phyloP scores from a whole-genome alignment of 35 echinoderm and acorn worm genomes.

The Eucidaris tribuloides region DNA sequence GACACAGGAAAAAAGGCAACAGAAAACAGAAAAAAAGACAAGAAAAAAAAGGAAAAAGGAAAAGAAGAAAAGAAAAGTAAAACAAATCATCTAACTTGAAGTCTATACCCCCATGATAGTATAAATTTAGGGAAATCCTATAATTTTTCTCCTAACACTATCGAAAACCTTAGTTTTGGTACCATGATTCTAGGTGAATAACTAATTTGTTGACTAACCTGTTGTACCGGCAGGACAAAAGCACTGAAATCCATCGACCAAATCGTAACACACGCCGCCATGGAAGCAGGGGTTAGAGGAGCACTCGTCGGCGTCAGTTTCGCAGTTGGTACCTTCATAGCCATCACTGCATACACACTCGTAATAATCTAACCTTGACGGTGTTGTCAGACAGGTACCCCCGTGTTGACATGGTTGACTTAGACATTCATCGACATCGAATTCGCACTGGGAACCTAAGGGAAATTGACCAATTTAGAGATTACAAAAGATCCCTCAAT shows the following conservation, averaged over 20 bases:
- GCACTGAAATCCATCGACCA: conserved; percentile 17
- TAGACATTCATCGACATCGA: conserved; percentile 48
- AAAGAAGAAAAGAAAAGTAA: no score
- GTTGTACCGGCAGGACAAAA: background rate
- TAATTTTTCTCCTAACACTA: no score
- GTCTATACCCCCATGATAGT: conserved; percentile 69
- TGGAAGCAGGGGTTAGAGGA: conserved; percentile 29
- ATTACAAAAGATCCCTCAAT: no score
- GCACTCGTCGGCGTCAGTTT: conserved; percentile 43
- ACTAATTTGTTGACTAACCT: no score
- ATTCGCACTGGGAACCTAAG: conserved; percentile 34
- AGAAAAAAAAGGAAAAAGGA: no score
- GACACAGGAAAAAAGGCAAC: no score
- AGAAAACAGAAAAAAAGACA: no score
- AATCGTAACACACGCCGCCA: conserved; percentile 39
- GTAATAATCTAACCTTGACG: background rate
- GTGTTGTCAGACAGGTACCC: conserved; percentile 3
- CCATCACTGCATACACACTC: background rate
- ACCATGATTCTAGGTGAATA: conserved; percentile 52
- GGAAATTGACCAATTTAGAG: no score
- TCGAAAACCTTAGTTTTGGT: conserved; percentile 41
- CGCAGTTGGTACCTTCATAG: conserved; percentile 20
- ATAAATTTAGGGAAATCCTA: conserved; percentile 38
- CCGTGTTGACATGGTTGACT: conserved; percentile 33
- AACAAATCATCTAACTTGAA: conserved; percentile 39